Conservation (phyloP, 53 echinoderm and acorn worm genomes). For the Patiria pectinifera region DNA sequence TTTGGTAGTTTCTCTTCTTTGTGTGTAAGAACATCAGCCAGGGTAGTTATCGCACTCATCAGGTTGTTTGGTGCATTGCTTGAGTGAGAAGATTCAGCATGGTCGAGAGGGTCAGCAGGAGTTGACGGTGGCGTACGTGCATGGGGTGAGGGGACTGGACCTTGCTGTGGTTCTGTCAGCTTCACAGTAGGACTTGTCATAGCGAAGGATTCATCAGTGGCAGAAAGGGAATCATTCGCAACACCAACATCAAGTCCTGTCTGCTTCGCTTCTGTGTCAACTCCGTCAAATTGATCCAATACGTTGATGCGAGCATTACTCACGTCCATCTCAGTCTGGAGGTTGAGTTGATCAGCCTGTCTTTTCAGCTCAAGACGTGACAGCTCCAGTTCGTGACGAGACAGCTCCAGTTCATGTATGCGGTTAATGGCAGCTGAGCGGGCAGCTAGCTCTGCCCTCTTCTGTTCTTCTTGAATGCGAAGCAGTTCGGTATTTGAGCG, state of each 20-base stretch:
- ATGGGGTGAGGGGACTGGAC: neutral
- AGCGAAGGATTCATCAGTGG: neutral
- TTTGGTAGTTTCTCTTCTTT: constrained; percentile 26
- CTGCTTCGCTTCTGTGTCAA: too few relatives aligned
- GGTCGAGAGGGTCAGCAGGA: neutral
- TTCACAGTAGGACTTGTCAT: neutral
- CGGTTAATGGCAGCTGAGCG: too few relatives aligned
- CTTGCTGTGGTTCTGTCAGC: neutral
- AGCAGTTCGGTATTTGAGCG: neutral
- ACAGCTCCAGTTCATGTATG: too few relatives aligned
- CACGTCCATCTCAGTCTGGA: too few relatives aligned
- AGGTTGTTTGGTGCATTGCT: neutral
- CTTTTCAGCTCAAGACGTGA: too few relatives aligned
- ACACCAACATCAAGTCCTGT: too few relatives aligned
- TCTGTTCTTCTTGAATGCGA: too few relatives aligned
- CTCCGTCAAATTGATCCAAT: too few relatives aligned
- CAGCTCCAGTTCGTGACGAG: too few relatives aligned
- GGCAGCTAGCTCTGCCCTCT: neutral
- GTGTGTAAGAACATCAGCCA: constrained; percentile 24
- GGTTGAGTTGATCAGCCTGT: too few relatives aligned
- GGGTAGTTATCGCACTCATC: constrained; percentile 29
- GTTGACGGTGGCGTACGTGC: neutral
- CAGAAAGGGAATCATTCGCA: too few relatives aligned
- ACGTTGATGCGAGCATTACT: too few relatives aligned
- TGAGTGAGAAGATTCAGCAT: neutral